These are phyloP conservation scores for Cheilosia impressa DNA, from an alignment of 2,888 invertebrate genomes.

Conservation along the genomic window DNA sequence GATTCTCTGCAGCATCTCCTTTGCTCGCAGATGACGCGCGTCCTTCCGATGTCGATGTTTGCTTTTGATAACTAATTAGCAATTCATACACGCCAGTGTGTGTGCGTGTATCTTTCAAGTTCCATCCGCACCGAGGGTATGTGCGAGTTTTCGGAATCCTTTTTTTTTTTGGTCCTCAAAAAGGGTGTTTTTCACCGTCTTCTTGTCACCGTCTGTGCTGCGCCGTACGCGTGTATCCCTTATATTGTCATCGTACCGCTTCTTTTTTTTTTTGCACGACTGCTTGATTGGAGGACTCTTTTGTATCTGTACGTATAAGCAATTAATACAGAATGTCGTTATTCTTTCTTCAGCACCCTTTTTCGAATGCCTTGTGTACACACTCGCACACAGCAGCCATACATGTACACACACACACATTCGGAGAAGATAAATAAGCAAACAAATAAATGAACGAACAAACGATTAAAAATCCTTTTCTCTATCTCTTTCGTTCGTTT, in stretches of 20 bases:
- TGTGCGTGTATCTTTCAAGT: conserved; percentile 42
- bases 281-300: conserved; percentile 76
- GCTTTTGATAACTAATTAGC: conserved; percentile 75
- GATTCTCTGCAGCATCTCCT: conserved; percentile 47
- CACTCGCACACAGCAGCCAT: conserved; percentile 6
- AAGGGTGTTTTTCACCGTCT: conserved; percentile 72
- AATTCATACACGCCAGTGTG: conserved; percentile 55
- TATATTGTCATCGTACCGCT: conserved; percentile 62
- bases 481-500: conserved; percentile 68
- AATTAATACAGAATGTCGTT: conserved; percentile 75
- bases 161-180: conserved; percentile 52
- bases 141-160: conserved; percentile 52
- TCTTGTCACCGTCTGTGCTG: conserved; percentile 70
- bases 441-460: conserved; percentile 75
- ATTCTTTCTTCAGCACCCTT: conserved; percentile 75
- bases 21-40: conserved; percentile 71
- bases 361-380: conserved; percentile 60
- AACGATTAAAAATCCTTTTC: conserved; percentile 75
- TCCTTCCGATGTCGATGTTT: conserved; percentile 75
- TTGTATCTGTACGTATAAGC: conserved; percentile 75
- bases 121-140: conserved; percentile 18
- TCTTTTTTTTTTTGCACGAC: conserved; percentile 65
- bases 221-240: conserved; percentile 64
- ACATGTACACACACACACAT: conserved; percentile 16
- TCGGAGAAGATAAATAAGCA: conserved; percentile 74